Conservation (phyloP, 2,888 invertebrate genomes). For the Drosophila nigricruria region DNA sequence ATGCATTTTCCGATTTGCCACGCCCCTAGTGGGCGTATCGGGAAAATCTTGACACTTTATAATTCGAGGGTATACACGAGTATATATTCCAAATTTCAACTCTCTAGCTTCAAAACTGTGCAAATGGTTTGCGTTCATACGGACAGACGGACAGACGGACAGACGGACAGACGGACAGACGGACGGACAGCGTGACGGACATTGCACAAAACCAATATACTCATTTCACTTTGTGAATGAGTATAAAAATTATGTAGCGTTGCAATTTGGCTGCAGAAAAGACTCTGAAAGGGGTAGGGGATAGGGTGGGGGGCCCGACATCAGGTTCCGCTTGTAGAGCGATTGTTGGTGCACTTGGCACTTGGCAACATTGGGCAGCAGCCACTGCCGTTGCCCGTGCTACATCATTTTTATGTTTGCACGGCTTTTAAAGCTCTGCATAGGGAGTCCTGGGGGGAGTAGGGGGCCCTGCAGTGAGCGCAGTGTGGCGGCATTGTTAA, state of each 20-base stretch:
- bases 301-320: background rate
- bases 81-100: too few relatives aligned
- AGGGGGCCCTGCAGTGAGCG: constrained; percentile 22
- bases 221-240: too few relatives aligned
- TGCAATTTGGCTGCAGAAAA: constrained; percentile 72
- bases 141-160: too few relatives aligned
- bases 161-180: too few relatives aligned
- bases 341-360: constrained; percentile 43
- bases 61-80: too few relatives aligned
- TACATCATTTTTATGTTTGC: constrained; percentile 74
- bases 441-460: background rate
- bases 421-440: constrained; percentile 56
- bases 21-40: too few relatives aligned
- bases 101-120: too few relatives aligned
- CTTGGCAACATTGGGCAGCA: constrained; percentile 37
- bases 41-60: too few relatives aligned
- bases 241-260: constrained; percentile 76
- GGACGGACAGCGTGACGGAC: too few relatives aligned
- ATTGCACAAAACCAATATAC: too few relatives aligned
- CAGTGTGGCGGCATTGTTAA: constrained; percentile 71
- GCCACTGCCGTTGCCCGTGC: constrained; percentile 41
- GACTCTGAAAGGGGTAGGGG: constrained; percentile 19
- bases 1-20: too few relatives aligned
- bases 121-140: too few relatives aligned
- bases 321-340: constrained; percentile 6